phyloP scores from a whole-genome alignment of 2,888 invertebrate species.

The Lampropteryx suffumata region DNA sequence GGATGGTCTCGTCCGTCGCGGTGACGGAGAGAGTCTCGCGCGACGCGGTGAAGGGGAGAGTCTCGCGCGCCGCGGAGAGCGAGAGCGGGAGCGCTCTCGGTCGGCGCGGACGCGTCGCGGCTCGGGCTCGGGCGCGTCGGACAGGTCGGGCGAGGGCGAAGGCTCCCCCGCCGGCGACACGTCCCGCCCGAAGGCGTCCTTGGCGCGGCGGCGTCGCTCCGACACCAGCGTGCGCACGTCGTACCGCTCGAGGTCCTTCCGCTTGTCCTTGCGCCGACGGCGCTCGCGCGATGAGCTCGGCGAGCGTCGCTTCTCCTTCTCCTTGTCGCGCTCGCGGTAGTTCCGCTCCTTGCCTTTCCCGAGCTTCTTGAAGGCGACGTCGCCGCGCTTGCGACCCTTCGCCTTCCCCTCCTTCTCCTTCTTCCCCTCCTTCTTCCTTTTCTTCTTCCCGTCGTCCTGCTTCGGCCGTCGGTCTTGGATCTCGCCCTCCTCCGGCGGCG shows the following conservation, averaged over 20 bases:
- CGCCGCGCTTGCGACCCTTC: conserved; percentile 61
- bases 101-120: conserved; percentile 55
- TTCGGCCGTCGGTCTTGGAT: conserved; percentile 47
- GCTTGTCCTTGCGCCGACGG: conserved; percentile 78
- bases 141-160: conserved; percentile 10
- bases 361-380: conserved; percentile 89
- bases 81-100: no score
- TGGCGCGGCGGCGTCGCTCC: conserved; percentile 85
- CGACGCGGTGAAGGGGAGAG: conserved; percentile 83
- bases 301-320: conserved; percentile 48
- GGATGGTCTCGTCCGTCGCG: conserved; percentile 51
- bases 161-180: conserved; percentile 65
- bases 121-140: conserved; percentile 67
- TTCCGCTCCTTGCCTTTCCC: conserved; percentile 86
- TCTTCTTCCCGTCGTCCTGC: conserved; percentile 65
- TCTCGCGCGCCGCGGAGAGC: conserved; percentile 67
- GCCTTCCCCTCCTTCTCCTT: conserved; percentile 48
- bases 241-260: conserved; percentile 92
- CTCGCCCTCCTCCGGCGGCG: conserved; percentile 57
- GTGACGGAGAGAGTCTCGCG: conserved; percentile 30
- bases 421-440: conserved; percentile 75
- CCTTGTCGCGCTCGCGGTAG: conserved; percentile 86
- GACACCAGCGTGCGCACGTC: conserved; percentile 91
- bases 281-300: conserved; percentile 47
- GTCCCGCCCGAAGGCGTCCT: conserved; percentile 92